Evolutionary conservation across 2,797 vertebrate genomes (phyloP).

Genomic region (Sebastes taczanowskii): DNA sequence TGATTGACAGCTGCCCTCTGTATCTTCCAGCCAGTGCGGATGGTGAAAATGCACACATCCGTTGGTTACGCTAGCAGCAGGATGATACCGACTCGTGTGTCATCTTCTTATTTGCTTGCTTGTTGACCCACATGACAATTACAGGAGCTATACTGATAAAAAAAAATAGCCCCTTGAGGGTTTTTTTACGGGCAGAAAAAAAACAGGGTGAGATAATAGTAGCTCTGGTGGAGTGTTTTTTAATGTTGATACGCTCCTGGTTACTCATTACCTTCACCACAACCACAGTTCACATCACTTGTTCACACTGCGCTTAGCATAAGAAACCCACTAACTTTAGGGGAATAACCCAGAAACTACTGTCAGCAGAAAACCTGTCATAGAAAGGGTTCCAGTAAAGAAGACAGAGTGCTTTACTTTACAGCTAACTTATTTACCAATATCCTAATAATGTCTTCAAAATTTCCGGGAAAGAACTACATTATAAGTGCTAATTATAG

Average conservation of each 20-base stretch:
- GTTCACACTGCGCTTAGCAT: conserved; percentile 12
- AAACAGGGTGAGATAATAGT: conserved; percentile 2
- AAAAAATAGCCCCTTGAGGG: conserved; percentile 19
- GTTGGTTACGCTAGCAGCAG: conserved; percentile 23
- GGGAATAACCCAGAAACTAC: conserved; percentile 16
- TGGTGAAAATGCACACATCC: conserved; percentile 60
- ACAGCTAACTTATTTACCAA: background rate
- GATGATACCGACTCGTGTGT: background rate
- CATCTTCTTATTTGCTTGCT: conserved; percentile 17
- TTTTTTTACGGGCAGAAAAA: conserved; percentile 1
- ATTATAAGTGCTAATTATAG: background rate
- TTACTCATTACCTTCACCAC: conserved; percentile 44
- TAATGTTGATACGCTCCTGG: conserved; percentile 9
- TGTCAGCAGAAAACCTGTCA: background rate
- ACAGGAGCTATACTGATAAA: background rate
- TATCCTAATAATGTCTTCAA: background rate
- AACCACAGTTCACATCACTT: conserved; percentile 29
- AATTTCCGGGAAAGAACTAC: background rate
- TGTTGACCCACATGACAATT: conserved; percentile 32
- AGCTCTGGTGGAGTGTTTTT: background rate
- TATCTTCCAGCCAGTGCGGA: conserved; percentile 47
- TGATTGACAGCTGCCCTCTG: conserved; percentile 66
- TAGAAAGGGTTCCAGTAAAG: background rate
- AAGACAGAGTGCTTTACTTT: background rate
- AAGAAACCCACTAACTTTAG: conserved; percentile 2